Percentiles rank a stretch among this genome's conserved stretches.
Conservation (phyloP, 2,888 invertebrate genomes). For the Dioctria rufipes region DNA sequence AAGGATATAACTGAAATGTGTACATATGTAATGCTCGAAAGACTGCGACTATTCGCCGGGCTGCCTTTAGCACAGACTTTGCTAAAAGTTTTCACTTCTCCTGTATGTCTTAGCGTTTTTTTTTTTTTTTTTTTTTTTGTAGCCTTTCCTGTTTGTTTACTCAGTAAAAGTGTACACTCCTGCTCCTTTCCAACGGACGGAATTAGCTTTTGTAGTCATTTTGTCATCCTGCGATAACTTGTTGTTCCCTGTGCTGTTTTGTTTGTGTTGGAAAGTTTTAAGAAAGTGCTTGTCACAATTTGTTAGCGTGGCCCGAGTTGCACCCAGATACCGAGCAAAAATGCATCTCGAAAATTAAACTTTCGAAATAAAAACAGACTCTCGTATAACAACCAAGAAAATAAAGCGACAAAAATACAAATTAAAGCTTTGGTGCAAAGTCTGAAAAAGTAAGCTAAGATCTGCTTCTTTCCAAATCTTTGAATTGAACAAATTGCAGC, state of each 20-base stretch:
- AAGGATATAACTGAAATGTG: conserved; percentile 32
- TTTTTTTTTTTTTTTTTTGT: conserved; percentile 22
- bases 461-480: too few species aligned
- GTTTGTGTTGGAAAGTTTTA: conserved; percentile 40
- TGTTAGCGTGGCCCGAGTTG: conserved; percentile 24
- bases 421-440: background rate
- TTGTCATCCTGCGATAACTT: conserved; percentile 42
- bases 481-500: too few species aligned
- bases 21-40: conserved; percentile 30
- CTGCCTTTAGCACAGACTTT: conserved; percentile 22
- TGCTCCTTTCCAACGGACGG: conserved; percentile 6
- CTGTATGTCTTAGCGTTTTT: background rate
- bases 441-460: too few species aligned
- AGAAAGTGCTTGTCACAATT: conserved; percentile 43
- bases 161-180: background rate
- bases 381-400: background rate
- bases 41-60: background rate
- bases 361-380: conserved; percentile 13
- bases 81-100: conserved; percentile 35
- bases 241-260: conserved; percentile 9
- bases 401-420: background rate
- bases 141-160: background rate
- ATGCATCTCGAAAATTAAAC: conserved; percentile 34
- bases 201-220: conserved; percentile 43
- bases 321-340: conserved; percentile 5